Evolutionary conservation across 1,140 invertebrate genomes (phyloP), one percentile per base, ranked within the genome.

Genomic region (Onthophagus taurus): DNA sequence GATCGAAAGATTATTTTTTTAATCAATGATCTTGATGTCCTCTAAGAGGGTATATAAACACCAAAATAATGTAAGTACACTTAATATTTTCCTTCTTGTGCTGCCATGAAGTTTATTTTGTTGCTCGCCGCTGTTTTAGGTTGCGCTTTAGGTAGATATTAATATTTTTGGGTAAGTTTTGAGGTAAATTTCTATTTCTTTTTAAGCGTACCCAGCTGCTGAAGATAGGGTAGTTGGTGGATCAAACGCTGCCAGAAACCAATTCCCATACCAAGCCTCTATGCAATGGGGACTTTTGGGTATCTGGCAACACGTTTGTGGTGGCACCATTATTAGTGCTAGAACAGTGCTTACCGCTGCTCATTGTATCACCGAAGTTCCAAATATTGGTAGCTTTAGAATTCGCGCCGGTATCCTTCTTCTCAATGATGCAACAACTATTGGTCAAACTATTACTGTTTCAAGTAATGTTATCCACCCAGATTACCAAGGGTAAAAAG

Each of bases 281-380:
- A 35, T 70, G 41, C 60, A 67, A 47, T 59, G 58, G 53, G 49
- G 52, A 39, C 31, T 37, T 3, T 21, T 44, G n/a, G 31, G 24
- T 16, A 12, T 24, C 3, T 46, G n/a, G 0, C 45, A 45, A 1
- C 73, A 74, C 34, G 57, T 71, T 42, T 77, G 77, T 57, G 69
- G 68, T 36, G 72, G 66, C 23, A 59, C 65, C 5, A 66, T 77
- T 17, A 49, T 76, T 12, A 54, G 57, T 29, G 38, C 49, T 9
- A 13, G 58, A 23, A 74, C 66, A 66, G 50, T 76, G 16, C 0
- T 78, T 0, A 72, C 71, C 5, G 74, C 75, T 20, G 73, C 57
- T 19, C 75, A 79, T 48, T 78, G 72, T 42, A 52, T 64, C 2
- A 16, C 20, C 0, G 60, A 61, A 30, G 42, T 64, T 8, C 60